Conservation (phyloP, 2,888 invertebrate species). For the Steinernema carpocapsae region DNA sequence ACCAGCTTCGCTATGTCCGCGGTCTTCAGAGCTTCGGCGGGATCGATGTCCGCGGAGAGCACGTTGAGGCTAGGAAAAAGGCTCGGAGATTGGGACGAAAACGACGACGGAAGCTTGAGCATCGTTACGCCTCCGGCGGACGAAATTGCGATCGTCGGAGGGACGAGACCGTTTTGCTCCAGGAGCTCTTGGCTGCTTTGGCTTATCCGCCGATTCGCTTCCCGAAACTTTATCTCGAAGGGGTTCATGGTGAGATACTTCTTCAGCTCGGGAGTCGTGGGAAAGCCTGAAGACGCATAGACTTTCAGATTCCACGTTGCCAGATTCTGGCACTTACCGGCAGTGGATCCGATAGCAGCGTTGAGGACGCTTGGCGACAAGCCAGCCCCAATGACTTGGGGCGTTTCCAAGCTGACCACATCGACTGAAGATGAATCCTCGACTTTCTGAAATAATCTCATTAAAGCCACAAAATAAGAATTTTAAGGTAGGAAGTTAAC, state of each 20-base stretch:
- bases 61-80: conserved; percentile 64
- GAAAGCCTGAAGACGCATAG: conserved; percentile 47
- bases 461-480: not conserved
- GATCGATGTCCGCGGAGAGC: conserved; percentile 52
- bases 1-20: conserved; percentile 56
- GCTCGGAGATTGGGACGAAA: conserved; percentile 59
- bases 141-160: conserved; percentile 41
- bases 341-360: conserved; percentile 2
- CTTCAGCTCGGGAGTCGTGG: conserved; percentile 59
- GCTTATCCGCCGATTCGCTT: conserved; percentile 62
- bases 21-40: conserved; percentile 48
- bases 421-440: conserved; percentile 17
- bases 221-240: conserved; percentile 66
- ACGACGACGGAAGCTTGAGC: conserved; percentile 52
- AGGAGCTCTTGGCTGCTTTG: conserved; percentile 46
- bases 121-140: conserved; percentile 41
- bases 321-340: not conserved
- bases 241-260: conserved; percentile 66
- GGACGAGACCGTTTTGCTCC: conserved; percentile 53
- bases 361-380: not conserved
- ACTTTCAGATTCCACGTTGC: not conserved
- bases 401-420: conserved; percentile 27
- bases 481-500: too few relatives aligned
- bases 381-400: conserved; percentile 4
- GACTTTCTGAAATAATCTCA: not conserved